A percentile compares a stretch with the other conserved stretches of the same genome.
Evolutionary conservation across 2,797 vertebrate genomes (phyloP).

Genomic region (Danio choprae): DNA sequence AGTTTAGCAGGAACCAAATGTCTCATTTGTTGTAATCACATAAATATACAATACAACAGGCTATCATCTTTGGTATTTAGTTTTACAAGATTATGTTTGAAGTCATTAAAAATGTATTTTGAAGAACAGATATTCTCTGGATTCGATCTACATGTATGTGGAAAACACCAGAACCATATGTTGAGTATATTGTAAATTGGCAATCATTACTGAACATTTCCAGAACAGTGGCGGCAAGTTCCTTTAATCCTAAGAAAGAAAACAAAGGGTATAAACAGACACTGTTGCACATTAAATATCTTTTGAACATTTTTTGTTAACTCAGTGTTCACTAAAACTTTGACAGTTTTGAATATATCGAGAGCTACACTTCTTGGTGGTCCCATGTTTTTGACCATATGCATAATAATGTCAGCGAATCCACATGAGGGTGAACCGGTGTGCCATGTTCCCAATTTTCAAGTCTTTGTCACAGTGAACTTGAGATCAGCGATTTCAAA

Average conservation of each 20-base stretch:
- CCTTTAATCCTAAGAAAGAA: slow-evolving; percentile 43
- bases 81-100: slow-evolving; percentile 21
- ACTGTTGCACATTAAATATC: slow-evolving; percentile 36
- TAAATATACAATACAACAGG: background rate
- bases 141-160: slow-evolving; percentile 1
- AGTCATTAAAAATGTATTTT: slow-evolving; percentile 50
- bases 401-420: slow-evolving; percentile 2
- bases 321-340: slow-evolving; percentile 13
- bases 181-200: slow-evolving; percentile 23
- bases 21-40: background rate
- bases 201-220: slow-evolving; percentile 42
- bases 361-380: slow-evolving; percentile 10
- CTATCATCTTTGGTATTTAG: background rate
- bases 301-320: slow-evolving; percentile 34
- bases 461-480: slow-evolving; percentile 44
- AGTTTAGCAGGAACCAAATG: background rate
- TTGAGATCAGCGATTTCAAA: slow-evolving; percentile 52
- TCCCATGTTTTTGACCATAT: slow-evolving; percentile 13
- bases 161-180: slow-evolving; percentile 34
- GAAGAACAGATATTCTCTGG: slow-evolving; percentile 31
- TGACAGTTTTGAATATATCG: background rate
- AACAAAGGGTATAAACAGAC: slow-evolving; percentile 35
- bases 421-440: slow-evolving; percentile 5
- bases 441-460: background rate
- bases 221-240: slow-evolving; percentile 47